Conservation (phyloP, 1,140 invertebrate genomes). For the Choristoneura fumiferana region DNA sequence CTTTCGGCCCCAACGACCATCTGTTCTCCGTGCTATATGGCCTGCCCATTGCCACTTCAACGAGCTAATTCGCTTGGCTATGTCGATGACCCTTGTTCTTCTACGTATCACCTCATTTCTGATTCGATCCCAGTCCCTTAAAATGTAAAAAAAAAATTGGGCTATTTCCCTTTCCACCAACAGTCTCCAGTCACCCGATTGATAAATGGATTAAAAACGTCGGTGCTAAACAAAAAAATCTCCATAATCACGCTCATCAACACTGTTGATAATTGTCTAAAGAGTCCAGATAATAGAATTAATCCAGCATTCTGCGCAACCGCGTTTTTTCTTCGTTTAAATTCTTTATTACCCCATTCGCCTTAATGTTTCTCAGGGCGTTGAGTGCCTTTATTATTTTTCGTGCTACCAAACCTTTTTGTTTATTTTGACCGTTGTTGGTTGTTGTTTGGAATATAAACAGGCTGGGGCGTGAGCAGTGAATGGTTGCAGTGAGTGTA, state of each 20-base stretch:
- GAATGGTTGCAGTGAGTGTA: not conserved
- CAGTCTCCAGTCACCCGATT: too few relatives aligned
- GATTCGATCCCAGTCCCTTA: too few relatives aligned
- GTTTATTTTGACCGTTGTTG: not conserved
- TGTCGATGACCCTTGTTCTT: too few relatives aligned
- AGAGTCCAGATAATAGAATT: constrained; percentile 11
- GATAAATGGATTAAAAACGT: too few relatives aligned
- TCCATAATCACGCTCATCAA: constrained; percentile 7
- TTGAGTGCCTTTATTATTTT: constrained; percentile 17
- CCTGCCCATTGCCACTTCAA: too few relatives aligned
- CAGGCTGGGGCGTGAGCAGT: not conserved
- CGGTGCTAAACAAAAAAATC: not conserved
- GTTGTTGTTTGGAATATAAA: constrained; percentile 8
- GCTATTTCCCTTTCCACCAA: too few relatives aligned
- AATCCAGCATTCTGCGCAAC: not conserved
- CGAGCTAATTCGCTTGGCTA: too few relatives aligned
- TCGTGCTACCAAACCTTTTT: not conserved
- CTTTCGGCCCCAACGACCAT: too few relatives aligned
- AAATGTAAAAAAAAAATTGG: too few relatives aligned
- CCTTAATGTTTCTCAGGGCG: not conserved
- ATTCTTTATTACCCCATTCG: constrained; percentile 11
- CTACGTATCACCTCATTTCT: too few relatives aligned
- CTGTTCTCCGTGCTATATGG: too few relatives aligned
- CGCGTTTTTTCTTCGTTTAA: constrained; percentile 18
- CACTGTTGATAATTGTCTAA: constrained; percentile 2